These are phyloP conservation scores for Eospalax fontanierii DNA, from an alignment of 2,797 vertebrate species.

Conservation along the genomic window DNA sequence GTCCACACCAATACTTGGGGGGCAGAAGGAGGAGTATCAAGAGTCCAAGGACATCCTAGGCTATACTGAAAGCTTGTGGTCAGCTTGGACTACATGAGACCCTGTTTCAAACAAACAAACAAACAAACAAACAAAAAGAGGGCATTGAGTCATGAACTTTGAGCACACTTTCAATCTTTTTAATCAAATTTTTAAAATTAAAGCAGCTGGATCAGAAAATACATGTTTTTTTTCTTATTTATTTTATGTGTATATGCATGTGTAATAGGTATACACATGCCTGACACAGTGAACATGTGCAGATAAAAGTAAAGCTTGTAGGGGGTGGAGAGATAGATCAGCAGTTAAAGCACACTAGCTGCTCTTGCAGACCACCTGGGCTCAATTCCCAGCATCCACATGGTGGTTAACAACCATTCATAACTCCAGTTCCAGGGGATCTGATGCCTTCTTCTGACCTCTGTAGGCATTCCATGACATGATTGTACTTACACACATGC, in stretches of 20 bases:
- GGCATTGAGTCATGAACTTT: neutral
- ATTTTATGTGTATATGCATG: neutral
- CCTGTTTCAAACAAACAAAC: neutral
- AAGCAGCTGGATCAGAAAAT: neutral
- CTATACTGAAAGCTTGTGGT: neutral
- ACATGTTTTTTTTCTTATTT: neutral
- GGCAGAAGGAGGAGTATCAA: neutral
- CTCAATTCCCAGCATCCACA: too few species aligned
- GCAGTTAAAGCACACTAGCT: too few species aligned
- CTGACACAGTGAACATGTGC: neutral
- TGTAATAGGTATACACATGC: too few species aligned
- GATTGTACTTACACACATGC: too few species aligned
- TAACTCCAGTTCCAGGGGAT: too few species aligned
- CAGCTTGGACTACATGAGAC: neutral
- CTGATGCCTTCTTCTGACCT: too few species aligned
- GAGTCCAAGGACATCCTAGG: neutral
- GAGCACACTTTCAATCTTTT: neutral
- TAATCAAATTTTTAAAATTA: conserved; percentile 48
- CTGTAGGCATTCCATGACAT: too few species aligned
- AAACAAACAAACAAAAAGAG: too few species aligned
- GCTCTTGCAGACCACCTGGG: too few species aligned
- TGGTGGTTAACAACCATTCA: too few species aligned
- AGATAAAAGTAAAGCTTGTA: neutral
- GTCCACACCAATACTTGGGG: neutral
- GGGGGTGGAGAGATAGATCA: too few species aligned